phyloP scores from a whole-genome alignment of 2,888 invertebrate species.

The Flexamia atlantica region DNA sequence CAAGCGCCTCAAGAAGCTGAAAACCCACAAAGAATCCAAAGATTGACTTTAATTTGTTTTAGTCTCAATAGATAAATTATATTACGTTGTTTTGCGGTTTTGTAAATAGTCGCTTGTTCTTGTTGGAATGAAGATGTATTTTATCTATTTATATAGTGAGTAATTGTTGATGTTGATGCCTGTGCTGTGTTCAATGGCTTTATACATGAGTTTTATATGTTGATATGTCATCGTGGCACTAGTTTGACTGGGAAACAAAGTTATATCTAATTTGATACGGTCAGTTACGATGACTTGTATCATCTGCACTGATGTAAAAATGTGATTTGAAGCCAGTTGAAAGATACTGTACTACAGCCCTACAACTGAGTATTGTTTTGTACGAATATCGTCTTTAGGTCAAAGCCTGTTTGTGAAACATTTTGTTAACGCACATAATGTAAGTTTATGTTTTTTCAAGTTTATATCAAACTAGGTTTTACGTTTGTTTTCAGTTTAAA shows the following conservation, averaged over 20 bases:
- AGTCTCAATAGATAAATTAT: slow-evolving; percentile 7
- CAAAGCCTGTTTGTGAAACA: background rate
- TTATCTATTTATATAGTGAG: slow-evolving; percentile 42
- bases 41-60: slow-evolving; percentile 36
- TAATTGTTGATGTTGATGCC: slow-evolving; percentile 15
- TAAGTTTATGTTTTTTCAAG: background rate
- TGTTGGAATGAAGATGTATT: slow-evolving; percentile 47
- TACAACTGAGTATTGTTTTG: background rate
- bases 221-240: background rate
- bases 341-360: background rate
- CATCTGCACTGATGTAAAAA: background rate
- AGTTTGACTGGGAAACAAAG: background rate
- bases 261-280: background rate
- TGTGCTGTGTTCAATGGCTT: slow-evolving; percentile 46
- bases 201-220: slow-evolving; percentile 34
- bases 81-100: slow-evolving; percentile 21
- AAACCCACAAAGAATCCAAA: slow-evolving; percentile 37
- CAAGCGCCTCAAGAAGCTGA: slow-evolving; percentile 75
- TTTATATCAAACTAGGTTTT: background rate
- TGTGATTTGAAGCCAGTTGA: background rate
- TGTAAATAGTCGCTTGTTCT: slow-evolving; percentile 48
- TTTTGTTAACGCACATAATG: slow-evolving; percentile 5
- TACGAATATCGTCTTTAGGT: background rate
- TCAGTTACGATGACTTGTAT: slow-evolving; percentile 7
- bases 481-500: background rate